Conservation (phyloP, 2,113 vertebrate genomes). For the Caranx ignobilis region DNA sequence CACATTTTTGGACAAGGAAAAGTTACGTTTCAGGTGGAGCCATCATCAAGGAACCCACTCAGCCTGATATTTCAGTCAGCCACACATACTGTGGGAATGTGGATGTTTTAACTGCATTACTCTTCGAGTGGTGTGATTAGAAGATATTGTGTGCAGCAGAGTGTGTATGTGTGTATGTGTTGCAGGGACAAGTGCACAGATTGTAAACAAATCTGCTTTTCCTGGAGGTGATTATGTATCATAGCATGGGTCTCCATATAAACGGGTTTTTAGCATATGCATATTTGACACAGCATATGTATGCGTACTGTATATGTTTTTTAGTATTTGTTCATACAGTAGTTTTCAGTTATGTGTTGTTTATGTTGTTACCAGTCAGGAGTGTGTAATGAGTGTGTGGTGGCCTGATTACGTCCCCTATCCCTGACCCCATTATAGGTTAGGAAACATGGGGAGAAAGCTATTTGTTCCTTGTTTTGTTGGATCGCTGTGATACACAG, state of each 20-base stretch:
- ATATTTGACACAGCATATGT: not conserved
- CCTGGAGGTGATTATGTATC: conserved; percentile 22
- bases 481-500: conserved; percentile 38
- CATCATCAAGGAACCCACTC: not conserved
- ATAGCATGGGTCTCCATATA: conserved; percentile 13
- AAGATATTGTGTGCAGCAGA: conserved; percentile 13
- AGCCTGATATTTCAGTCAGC: conserved; percentile 48
- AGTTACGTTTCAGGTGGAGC: conserved; percentile 4
- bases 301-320: not conserved
- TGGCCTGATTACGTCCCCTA: conserved; percentile 32
- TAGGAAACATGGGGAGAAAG: conserved; percentile 50
- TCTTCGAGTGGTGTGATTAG: conserved; percentile 41
- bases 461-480: conserved; percentile 66
- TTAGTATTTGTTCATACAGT: not conserved
- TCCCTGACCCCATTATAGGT: conserved; percentile 53
- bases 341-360: conserved; percentile 1
- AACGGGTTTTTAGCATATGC: not conserved
- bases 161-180: not conserved
- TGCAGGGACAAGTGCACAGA: conserved; percentile 13
- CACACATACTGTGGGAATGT: conserved; percentile 40
- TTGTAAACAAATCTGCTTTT: conserved; percentile 41
- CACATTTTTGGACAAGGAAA: not conserved
- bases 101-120: conserved; percentile 53
- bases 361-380: conserved; percentile 20
- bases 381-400: conserved; percentile 29